Evolutionary conservation across 2,113 vertebrate genomes (phyloP).

Genomic region (Sclerurus mexicanus): DNA sequence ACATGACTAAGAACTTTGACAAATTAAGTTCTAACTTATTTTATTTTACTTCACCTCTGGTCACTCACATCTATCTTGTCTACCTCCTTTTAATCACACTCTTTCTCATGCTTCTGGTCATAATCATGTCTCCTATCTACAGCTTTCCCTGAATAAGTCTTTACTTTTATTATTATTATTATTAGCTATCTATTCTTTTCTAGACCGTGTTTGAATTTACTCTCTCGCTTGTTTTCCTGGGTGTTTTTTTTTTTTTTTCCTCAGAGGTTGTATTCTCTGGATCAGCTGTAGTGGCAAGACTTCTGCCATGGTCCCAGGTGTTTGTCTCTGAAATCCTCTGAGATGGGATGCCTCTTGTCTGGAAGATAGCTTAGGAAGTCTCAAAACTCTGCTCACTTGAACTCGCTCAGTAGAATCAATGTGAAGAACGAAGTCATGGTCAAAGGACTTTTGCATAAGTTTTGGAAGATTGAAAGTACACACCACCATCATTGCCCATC

Average conservation of each 20-base stretch:
- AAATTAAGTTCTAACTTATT: neutral
- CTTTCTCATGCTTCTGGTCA: neutral
- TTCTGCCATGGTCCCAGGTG: accelerated
- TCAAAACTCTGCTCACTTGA: neutral
- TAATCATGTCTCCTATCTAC: neutral
- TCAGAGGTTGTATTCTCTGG: neutral
- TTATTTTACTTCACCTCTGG: neutral
- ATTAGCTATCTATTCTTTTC: neutral
- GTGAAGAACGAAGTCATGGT: neutral
- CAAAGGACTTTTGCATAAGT: accelerated
- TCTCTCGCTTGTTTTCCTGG: no score
- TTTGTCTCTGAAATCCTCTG: neutral
- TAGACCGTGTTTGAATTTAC: neutral
- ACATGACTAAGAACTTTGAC: neutral
- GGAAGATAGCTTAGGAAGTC: neutral
- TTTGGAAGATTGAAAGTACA: neutral
- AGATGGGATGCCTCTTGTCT: neutral
- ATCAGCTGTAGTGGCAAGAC: neutral
- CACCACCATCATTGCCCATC: neutral
- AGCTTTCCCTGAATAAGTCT: neutral
- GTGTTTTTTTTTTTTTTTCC: no score
- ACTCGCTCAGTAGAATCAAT: neutral
- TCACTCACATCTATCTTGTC: neutral
- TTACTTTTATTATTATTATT: neutral
- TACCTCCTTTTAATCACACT: neutral